Percentiles rank a stretch among this genome's conserved stretches.
These are phyloP conservation scores for Hycleus cichorii DNA, from an alignment of 1,140 invertebrate genomes.

Conservation along the genomic window DNA sequence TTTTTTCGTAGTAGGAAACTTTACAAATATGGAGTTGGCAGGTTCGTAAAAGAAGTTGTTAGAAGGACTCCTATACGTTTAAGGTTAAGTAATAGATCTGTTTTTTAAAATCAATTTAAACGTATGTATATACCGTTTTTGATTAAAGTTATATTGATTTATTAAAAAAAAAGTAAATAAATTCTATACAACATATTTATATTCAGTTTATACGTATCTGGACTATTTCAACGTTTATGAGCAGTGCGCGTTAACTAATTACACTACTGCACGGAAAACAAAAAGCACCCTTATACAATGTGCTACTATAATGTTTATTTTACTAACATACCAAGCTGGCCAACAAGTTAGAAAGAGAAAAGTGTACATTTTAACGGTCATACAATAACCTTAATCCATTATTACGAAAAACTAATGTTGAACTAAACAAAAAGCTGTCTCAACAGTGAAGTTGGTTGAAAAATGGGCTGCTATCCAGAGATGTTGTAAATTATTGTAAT, in stretches of 20 bases:
- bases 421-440: constrained; percentile 24
- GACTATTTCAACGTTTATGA: constrained; percentile 11
- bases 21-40: constrained; percentile 12
- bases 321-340: constrained; percentile 4
- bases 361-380: constrained; percentile 11
- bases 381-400: constrained; percentile 27
- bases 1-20: background rate
- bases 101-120: constrained; percentile 6
- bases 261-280: constrained; percentile 20
- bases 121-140: constrained; percentile 1
- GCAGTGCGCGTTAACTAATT: constrained; percentile 20
- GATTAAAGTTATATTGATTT: constrained; percentile 8
- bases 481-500: constrained; percentile 26
- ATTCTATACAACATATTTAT: constrained; percentile 3
- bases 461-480: constrained; percentile 15
- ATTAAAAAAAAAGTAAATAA: constrained; percentile 1
- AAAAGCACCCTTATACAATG: constrained; percentile 19
- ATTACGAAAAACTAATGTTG: constrained; percentile 24
- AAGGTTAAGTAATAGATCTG: constrained; percentile 5
- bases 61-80: constrained; percentile 6
- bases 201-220: constrained; percentile 8
- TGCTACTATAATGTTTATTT: constrained; percentile 20
- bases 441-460: constrained; percentile 15
- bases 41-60: constrained; percentile 11
- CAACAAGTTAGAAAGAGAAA: background rate